Evolutionary conservation across 37 sponge, comb jelly and placozoan genomes (phyloP).

Genomic region (Halichondria panicea): DNA sequence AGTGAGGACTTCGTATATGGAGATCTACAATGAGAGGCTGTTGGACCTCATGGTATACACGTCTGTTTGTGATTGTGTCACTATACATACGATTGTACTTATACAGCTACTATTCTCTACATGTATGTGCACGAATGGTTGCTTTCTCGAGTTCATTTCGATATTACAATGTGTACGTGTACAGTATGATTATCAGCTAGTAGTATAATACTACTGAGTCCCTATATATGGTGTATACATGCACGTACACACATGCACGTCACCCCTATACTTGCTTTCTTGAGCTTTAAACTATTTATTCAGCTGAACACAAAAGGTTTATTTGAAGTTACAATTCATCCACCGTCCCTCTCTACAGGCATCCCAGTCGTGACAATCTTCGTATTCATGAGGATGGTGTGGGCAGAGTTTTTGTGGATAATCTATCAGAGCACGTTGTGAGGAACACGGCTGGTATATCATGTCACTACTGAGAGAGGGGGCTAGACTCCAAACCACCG

Average conservation of each 20-base stretch:
- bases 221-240: no score
- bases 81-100: background rate
- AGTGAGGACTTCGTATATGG: conserved; percentile 78
- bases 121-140: background rate
- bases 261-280: no score
- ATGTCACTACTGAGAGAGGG: conserved; percentile 72
- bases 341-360: conserved; percentile 42
- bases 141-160: background rate
- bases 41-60: conserved; percentile 83
- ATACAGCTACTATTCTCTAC: background rate
- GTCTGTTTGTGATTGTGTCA: no score
- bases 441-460: conserved; percentile 69
- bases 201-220: no score
- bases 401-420: conserved; percentile 76
- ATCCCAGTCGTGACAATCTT: conserved; percentile 58
- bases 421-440: conserved; percentile 85
- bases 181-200: no score
- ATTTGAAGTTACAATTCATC: no score
- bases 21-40: conserved; percentile 91
- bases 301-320: no score
- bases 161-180: background rate
- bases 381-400: conserved; percentile 62
- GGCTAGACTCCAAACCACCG: conserved; percentile 62
- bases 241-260: no score
- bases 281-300: no score